These are phyloP conservation scores for Tiliacea citrago DNA, from an alignment of 2,888 invertebrate genomes.

Conservation along the genomic window DNA sequence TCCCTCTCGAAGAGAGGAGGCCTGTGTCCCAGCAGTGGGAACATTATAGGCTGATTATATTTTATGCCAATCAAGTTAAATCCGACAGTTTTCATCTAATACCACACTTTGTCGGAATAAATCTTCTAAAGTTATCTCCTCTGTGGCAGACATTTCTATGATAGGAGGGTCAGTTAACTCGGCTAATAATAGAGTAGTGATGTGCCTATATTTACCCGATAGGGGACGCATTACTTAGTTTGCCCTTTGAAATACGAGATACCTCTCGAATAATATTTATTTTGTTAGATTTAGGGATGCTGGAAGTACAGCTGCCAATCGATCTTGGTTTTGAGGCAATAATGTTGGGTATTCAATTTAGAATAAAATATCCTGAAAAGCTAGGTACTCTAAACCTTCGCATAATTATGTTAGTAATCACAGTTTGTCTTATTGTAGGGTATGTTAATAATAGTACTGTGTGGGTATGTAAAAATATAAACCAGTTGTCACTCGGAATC, in stretches of 20 bases:
- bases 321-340: not conserved
- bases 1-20: too few species aligned
- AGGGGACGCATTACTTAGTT: constrained; percentile 49
- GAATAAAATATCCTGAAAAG: too few species aligned
- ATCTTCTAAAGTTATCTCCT: constrained; percentile 30
- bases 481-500: too few species aligned
- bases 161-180: constrained; percentile 71
- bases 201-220: constrained; percentile 59
- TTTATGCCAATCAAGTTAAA: not conserved
- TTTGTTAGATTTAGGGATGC: constrained; percentile 3
- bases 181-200: constrained; percentile 63
- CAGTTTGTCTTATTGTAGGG: not conserved
- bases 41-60: too few species aligned
- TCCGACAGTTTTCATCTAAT: constrained; percentile 1
- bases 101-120: constrained; percentile 4
- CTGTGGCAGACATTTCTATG: constrained; percentile 39
- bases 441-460: too few species aligned
- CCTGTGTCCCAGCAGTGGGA: too few species aligned
- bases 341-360: not conserved
- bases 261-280: constrained; percentile 46
- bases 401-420: not conserved
- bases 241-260: constrained; percentile 60
- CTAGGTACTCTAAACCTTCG: not conserved
- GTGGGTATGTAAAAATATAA: too few species aligned
- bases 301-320: constrained; percentile 9